A percentile compares a stretch with the other conserved stretches of the same genome.
These are phyloP conservation scores for Lepus timidus DNA, from an alignment of 2,113 vertebrate species.

Conservation along the genomic window DNA sequence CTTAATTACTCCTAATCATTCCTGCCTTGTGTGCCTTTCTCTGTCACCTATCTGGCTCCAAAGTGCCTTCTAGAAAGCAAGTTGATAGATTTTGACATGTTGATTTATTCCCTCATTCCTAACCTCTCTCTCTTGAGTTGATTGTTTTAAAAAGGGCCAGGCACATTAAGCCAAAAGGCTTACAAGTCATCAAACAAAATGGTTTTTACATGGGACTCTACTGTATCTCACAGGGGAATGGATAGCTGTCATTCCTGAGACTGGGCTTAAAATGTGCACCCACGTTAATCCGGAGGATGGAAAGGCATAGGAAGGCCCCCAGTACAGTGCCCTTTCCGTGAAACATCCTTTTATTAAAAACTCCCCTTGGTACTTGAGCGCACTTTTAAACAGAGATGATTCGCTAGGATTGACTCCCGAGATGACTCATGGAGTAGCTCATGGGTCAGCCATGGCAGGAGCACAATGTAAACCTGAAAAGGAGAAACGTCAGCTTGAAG, in stretches of 20 bases:
- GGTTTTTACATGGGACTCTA: neutral
- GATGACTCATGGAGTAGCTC: neutral
- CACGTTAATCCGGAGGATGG: neutral
- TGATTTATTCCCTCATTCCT: neutral
- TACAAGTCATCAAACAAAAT: slow-evolving; percentile 37
- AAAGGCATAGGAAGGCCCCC: neutral
- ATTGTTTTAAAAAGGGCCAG: neutral
- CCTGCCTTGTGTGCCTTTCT: neutral
- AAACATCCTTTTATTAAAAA: neutral
- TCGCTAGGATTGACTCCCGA: neutral
- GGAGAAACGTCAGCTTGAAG: neutral
- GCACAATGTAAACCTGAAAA: neutral
- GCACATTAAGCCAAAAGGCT: neutral
- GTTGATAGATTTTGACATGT: neutral
- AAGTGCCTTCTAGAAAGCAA: slow-evolving; percentile 34
- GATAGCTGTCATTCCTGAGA: neutral
- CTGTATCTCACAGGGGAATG: neutral
- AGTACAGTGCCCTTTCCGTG: neutral
- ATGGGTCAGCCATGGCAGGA: neutral
- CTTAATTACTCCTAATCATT: neutral
- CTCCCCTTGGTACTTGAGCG: neutral
- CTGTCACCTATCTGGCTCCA: neutral
- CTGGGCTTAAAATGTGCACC: neutral
- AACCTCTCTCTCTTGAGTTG: neutral
- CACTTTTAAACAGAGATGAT: too few species aligned